Base-by-base conservation (phyloP, 2,113 vertebrate genomes). In the Emydura subglobosa region DNA sequence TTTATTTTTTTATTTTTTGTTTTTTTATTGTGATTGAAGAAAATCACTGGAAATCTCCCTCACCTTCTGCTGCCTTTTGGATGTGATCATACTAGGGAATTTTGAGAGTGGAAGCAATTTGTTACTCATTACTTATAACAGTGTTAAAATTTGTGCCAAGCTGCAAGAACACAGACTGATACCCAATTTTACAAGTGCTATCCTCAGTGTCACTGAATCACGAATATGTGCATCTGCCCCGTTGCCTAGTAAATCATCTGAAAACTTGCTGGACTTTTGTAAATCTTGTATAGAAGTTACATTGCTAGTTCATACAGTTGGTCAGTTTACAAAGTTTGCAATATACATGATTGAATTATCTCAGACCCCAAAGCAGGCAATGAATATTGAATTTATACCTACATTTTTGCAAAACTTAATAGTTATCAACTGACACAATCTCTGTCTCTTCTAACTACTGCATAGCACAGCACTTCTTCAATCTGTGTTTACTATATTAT, bases 401-500 rank as follows among this genome's bases (percentile, higher is more conserved):
- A 74, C n/a, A 44, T 74, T 74, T 74, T 74, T 11, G 39, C 34
- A 44, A 25, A 25, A 42, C 24, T 25, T 42, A 34, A 13, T 25
- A 76, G 21, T 25, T 42, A 27, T 12, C 42, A 76, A 76, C 42
- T 76, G 24, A 55, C 54, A 1, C 29, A 21, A 49, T 54, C 3
- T 54, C 5, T 22, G 17, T 50, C 74, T 87, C 5, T 12, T n/a
- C 24, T n/a, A 19, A 1, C 24, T 4, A 10, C 54, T n/a, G 65
- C 7, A 5, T 3, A 31, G 53, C 65, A 1, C 1, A 42, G 25
- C 6, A 50, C 57, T 7, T 34, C 57, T 27, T 24, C 13, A 25
- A 16, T 2, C 51, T 34, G 31, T 19, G 34, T 31, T 19, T 57
- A 44, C 76, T 34, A 3, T 1, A 0, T 0, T n/a, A 0, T 47